Evolutionary conservation across 2,888 invertebrate species (phyloP).

Genomic region (Callimorpha dominula): DNA sequence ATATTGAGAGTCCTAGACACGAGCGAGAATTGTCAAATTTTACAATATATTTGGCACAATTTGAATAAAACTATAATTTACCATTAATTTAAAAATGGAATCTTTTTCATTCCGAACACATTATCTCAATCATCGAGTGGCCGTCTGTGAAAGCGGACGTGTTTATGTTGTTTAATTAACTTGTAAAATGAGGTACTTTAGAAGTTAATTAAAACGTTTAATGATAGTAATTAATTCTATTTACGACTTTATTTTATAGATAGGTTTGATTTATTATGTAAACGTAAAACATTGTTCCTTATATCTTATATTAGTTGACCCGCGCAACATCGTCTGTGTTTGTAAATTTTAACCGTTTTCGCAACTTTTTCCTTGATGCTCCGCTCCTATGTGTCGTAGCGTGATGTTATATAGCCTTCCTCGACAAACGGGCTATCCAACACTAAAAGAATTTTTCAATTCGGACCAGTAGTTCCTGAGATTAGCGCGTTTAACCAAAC

Average conservation of each 20-base stretch:
- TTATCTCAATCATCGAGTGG: slow-evolving; percentile 32
- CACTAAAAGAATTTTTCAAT: too few species aligned
- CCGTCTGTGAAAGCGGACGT: slow-evolving; percentile 23
- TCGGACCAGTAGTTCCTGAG: too few species aligned
- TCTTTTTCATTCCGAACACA: slow-evolving; percentile 38
- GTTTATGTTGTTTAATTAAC: slow-evolving; percentile 26
- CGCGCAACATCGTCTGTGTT: too few species aligned
- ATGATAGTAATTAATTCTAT: slow-evolving; percentile 4
- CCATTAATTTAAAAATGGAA: too few species aligned
- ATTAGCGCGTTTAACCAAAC: too few species aligned
- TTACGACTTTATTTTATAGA: not conserved
- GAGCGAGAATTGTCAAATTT: not conserved
- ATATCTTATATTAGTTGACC: too few species aligned
- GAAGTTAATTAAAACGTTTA: slow-evolving; percentile 30
- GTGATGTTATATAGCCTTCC: too few species aligned
- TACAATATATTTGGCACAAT: slow-evolving; percentile 1
- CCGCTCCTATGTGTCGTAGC: too few species aligned
- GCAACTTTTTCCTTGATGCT: too few species aligned
- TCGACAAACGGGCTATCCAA: too few species aligned
- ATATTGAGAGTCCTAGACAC: not conserved
- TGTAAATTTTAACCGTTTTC: too few species aligned
- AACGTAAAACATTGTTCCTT: not conserved
- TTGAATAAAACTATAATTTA: not conserved
- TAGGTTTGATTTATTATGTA: slow-evolving; percentile 2
- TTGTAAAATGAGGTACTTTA: slow-evolving; percentile 6